These are phyloP conservation scores for Philaenus spumarius DNA, from an alignment of 1,140 invertebrate species.

Conservation along the genomic window DNA sequence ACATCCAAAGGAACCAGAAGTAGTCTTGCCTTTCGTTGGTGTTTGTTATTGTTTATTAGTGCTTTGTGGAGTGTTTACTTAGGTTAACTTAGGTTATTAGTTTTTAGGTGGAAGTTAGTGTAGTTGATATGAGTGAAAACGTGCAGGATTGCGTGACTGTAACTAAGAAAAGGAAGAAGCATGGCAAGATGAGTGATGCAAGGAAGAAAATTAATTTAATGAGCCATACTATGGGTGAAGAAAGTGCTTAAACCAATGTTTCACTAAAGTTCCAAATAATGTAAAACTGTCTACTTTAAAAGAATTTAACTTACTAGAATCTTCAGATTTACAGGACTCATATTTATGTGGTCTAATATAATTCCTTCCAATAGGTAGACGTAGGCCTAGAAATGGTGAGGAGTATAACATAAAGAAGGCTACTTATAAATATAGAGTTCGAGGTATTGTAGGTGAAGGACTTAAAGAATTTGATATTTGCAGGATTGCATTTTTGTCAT, in stretches of 20 bases:
- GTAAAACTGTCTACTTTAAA: background rate
- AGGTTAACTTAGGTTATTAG: too few relatives aligned
- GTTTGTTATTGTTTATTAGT: too few relatives aligned
- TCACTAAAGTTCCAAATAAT: background rate
- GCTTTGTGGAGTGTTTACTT: too few relatives aligned
- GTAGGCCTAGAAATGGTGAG: background rate
- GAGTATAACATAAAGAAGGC: background rate
- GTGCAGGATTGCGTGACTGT: too few relatives aligned
- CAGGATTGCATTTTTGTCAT: background rate
- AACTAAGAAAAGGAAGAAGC: conserved; percentile 5
- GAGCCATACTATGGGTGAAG: background rate
- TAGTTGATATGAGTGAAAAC: too few relatives aligned
- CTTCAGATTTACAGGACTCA: background rate
- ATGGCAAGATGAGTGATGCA: background rate
- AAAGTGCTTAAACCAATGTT: background rate
- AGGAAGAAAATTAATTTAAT: background rate
- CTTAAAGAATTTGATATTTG: background rate
- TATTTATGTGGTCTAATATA: background rate
- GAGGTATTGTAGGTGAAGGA: too few relatives aligned
- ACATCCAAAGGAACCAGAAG: too few relatives aligned
- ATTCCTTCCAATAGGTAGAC: too few relatives aligned
- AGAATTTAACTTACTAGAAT: background rate
- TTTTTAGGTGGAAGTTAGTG: too few relatives aligned
- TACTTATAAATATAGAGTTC: background rate
- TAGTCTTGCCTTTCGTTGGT: too few relatives aligned